Conservation (phyloP, 2,797 vertebrate genomes). For the Thripadectes ignobilis region DNA sequence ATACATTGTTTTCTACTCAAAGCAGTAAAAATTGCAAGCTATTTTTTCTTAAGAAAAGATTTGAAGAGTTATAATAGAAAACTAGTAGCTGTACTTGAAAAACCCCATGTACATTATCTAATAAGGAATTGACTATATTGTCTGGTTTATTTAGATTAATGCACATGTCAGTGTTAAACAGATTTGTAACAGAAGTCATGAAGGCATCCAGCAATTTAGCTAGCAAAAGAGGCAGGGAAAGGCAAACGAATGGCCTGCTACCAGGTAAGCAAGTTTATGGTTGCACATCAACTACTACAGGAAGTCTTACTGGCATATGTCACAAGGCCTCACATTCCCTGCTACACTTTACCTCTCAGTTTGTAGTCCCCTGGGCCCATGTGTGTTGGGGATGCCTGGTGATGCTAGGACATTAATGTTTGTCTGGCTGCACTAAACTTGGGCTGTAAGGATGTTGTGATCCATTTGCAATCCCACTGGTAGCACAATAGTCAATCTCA, state of each 20-base stretch:
- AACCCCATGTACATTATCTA: background rate
- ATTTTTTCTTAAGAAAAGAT: background rate
- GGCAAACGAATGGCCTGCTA: background rate
- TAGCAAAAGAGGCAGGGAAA: background rate
- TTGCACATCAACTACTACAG: background rate
- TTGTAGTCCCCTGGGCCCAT: accelerated
- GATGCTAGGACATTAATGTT: background rate
- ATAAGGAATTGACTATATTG: background rate
- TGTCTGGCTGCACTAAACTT: background rate
- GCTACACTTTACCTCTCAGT: background rate
- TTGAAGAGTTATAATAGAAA: background rate
- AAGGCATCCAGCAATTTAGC: background rate
- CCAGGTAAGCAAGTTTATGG: background rate
- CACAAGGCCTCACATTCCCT: background rate
- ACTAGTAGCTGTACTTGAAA: background rate
- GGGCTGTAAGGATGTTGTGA: background rate
- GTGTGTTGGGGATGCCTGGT: accelerated
- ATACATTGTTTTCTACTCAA: background rate
- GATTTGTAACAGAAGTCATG: background rate
- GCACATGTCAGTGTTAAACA: background rate
- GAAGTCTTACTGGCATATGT: background rate
- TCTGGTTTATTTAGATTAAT: background rate
- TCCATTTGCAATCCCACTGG: background rate
- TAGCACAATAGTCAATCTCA: background rate
- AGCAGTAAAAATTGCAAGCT: background rate